Percentiles rank a stretch among this genome's conserved stretches.
These are phyloP conservation scores for Takifugu bimaculatus DNA, from an alignment of 2,113 vertebrate species.

Conservation along the genomic window DNA sequence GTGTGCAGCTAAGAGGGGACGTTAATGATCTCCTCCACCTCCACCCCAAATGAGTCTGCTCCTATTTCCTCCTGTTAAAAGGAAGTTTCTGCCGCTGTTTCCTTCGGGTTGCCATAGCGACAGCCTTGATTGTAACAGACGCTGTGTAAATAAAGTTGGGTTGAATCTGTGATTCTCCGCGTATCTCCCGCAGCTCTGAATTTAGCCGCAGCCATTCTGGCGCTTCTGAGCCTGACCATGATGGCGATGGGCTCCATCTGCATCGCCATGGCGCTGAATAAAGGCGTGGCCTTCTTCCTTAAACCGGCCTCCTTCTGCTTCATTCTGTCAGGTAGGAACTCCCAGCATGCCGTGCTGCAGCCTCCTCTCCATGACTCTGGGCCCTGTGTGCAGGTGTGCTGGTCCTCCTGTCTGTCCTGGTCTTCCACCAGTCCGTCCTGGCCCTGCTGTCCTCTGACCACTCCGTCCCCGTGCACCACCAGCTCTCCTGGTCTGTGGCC, in stretches of 20 bases:
- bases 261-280: conserved; percentile 84
- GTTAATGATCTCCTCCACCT: too few species aligned
- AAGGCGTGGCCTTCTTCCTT: conserved; percentile 84
- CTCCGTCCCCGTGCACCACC: conserved; percentile 74
- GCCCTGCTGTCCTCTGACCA: conserved; percentile 74
- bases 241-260: conserved; percentile 85
- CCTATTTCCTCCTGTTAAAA: too few species aligned
- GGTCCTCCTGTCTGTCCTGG: conserved; percentile 77
- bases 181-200: conserved; percentile 74
- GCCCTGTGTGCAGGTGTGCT: conserved; percentile 75
- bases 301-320: conserved; percentile 86
- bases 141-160: too few species aligned
- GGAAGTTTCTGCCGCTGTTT: too few species aligned
- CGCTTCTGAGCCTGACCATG: conserved; percentile 78
- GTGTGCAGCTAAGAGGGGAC: too few species aligned
- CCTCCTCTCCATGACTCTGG: neutral
- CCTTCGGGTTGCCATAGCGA: too few species aligned
- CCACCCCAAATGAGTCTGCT: too few species aligned
- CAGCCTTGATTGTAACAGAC: too few species aligned
- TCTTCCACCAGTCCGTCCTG: conserved; percentile 83
- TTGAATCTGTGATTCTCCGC: neutral
- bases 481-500: conserved; percentile 85
- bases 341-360: too few species aligned
- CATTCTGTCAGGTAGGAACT: conserved; percentile 78
- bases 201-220: conserved; percentile 77